These are phyloP conservation scores for Progne subis DNA, from an alignment of 2,113 vertebrate genomes.

Conservation along the genomic window DNA sequence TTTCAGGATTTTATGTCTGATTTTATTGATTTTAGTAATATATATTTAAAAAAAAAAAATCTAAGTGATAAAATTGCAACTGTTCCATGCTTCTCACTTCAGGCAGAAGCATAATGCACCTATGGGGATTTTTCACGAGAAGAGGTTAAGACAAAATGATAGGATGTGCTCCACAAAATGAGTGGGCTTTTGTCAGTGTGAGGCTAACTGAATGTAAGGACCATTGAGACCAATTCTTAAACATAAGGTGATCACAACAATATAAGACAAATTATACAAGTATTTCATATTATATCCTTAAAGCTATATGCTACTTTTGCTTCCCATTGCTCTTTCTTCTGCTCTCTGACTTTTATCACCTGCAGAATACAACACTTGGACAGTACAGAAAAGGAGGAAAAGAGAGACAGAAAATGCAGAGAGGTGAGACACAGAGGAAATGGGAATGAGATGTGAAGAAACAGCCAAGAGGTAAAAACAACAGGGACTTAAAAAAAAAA, in stretches of 20 bases:
- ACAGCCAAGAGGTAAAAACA: background rate
- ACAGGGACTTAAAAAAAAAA: background rate
- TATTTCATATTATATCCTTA: background rate
- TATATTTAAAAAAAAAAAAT: background rate
- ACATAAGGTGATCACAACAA: background rate
- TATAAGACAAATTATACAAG: background rate
- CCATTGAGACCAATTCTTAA: background rate
- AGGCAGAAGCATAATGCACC: background rate
- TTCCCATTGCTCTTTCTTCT: background rate
- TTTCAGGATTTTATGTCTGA: slow-evolving; percentile 51
- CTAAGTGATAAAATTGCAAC: background rate
- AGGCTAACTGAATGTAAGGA: background rate
- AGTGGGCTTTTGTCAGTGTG: accelerated
- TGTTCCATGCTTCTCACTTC: background rate
- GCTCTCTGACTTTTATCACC: background rate
- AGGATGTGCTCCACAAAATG: background rate
- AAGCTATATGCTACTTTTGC: background rate
- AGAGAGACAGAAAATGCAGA: background rate
- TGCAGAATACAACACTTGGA: background rate
- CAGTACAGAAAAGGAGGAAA: background rate
- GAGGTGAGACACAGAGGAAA: background rate
- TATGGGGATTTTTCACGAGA: background rate
- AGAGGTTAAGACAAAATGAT: background rate
- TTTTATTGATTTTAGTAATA: background rate
- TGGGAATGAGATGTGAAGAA: background rate